phyloP scores from a whole-genome alignment of 1,140 invertebrate genomes.

The Drosophila repletoides region DNA sequence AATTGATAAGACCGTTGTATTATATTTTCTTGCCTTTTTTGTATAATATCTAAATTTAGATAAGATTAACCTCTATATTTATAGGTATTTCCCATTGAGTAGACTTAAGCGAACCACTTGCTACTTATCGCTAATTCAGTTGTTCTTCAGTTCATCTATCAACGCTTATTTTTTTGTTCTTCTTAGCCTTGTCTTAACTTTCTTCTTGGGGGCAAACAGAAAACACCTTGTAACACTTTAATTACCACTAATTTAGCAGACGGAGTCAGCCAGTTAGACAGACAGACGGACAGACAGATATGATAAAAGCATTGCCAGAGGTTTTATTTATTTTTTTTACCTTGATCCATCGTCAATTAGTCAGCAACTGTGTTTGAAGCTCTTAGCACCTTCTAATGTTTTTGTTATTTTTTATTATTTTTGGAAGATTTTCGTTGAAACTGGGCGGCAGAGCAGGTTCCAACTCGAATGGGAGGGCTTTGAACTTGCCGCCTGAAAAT shows the following conservation, averaged over 20 bases:
- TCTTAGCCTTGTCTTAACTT: slow-evolving; percentile 34
- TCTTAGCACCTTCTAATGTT: slow-evolving; percentile 56
- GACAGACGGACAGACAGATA: background rate
- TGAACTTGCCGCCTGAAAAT: too few species aligned
- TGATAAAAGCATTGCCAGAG: background rate
- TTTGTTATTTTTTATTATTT: slow-evolving; percentile 11
- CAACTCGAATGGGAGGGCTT: too few species aligned
- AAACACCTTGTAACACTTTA: slow-evolving; percentile 73
- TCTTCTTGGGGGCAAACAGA: slow-evolving; percentile 54
- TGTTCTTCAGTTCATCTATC: slow-evolving; percentile 34
- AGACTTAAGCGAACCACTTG: background rate
- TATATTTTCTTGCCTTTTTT: too few species aligned
- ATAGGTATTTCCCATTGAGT: background rate
- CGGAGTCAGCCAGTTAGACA: slow-evolving; percentile 5
- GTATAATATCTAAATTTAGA: background rate
- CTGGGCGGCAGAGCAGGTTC: slow-evolving; percentile 13
- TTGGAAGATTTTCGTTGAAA: background rate
- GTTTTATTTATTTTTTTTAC: slow-evolving; percentile 25
- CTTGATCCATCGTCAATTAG: slow-evolving; percentile 60
- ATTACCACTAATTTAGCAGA: slow-evolving; percentile 63
- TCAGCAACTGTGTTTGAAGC: slow-evolving; percentile 44
- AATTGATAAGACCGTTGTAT: too few species aligned
- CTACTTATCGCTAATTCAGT: slow-evolving; percentile 24
- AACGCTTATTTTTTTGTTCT: slow-evolving; percentile 19
- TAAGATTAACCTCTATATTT: too few species aligned